Percentiles rank a stretch among this genome's conserved stretches.
Evolutionary conservation across 2,113 vertebrate species (phyloP).

Genomic region (Menidia beryllina): DNA sequence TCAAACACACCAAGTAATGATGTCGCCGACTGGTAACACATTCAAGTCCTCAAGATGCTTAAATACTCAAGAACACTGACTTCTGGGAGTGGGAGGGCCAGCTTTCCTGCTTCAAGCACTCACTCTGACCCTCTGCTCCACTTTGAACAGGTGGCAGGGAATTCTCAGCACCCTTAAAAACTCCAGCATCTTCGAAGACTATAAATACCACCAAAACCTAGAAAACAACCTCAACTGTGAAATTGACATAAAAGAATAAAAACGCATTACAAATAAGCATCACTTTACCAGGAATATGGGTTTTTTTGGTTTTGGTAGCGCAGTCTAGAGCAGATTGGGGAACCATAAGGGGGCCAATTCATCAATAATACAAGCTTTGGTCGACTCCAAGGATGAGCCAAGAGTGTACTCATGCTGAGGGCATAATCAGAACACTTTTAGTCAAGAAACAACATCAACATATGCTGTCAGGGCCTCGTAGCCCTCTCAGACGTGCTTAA

Average conservation of each 20-base stretch:
- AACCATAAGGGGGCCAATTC: conserved; percentile 49
- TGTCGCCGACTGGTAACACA: too few species aligned
- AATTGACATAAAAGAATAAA: too few species aligned
- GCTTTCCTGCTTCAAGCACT: background rate
- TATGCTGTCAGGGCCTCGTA: too few species aligned
- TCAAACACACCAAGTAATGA: background rate
- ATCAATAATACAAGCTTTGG: conserved; percentile 60
- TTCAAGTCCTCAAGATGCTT: background rate
- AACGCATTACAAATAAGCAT: too few species aligned
- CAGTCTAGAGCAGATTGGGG: conserved; percentile 48
- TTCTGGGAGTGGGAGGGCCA: background rate
- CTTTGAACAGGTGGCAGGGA: too few species aligned
- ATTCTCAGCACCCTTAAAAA: too few species aligned
- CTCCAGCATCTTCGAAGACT: too few species aligned
- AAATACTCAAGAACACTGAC: conserved; percentile 3
- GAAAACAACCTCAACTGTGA: too few species aligned
- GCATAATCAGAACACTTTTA: background rate
- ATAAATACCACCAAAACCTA: too few species aligned
- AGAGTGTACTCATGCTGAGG: background rate
- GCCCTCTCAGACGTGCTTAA: too few species aligned
- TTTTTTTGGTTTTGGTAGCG: conserved; percentile 19
- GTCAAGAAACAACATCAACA: too few species aligned
- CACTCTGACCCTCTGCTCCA: too few species aligned
- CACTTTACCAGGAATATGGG: background rate
- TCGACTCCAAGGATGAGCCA: conserved; percentile 11